Conservation (phyloP, 2,113 vertebrate species). For the Aegotheles bennettii region DNA sequence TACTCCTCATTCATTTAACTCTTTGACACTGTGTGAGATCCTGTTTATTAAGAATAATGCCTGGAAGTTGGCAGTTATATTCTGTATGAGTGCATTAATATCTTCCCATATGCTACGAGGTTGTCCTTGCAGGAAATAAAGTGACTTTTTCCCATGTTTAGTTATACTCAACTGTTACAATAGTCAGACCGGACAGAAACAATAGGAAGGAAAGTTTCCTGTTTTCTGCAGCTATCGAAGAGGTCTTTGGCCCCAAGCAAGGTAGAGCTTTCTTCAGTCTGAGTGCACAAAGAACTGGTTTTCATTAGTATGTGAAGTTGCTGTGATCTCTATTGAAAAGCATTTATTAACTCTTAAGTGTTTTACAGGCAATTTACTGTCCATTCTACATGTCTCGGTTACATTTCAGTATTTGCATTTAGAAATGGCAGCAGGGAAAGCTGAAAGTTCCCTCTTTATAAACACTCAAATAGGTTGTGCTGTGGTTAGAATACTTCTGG, state of each 20-base stretch:
- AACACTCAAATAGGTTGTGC: neutral
- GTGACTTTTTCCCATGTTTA: constrained; percentile 48
- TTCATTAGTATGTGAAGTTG: neutral
- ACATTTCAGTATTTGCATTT: neutral
- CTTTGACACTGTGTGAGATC: constrained; percentile 12
- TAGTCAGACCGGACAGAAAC: neutral
- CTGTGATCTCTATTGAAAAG: neutral
- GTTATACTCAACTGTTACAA: neutral
- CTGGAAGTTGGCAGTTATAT: constrained; percentile 52
- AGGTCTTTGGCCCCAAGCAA: neutral
- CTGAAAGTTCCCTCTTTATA: neutral
- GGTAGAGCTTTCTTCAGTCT: neutral
- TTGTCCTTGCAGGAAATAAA: constrained; percentile 35
- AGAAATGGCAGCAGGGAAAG: neutral
- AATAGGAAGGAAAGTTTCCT: constrained; percentile 49
- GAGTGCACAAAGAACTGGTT: neutral
- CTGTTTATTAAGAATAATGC: constrained; percentile 66
- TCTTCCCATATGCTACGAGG: constrained; percentile 34
- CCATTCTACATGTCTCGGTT: neutral
- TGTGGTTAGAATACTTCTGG: neutral
- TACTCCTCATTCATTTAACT: constrained; percentile 5
- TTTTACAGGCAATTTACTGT: neutral
- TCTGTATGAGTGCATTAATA: constrained; percentile 37
- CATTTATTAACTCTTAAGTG: neutral
- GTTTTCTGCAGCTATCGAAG: neutral